phyloP scores from a whole-genome alignment of 2,113 vertebrate genomes.

The Himantopus leucocephalus region DNA sequence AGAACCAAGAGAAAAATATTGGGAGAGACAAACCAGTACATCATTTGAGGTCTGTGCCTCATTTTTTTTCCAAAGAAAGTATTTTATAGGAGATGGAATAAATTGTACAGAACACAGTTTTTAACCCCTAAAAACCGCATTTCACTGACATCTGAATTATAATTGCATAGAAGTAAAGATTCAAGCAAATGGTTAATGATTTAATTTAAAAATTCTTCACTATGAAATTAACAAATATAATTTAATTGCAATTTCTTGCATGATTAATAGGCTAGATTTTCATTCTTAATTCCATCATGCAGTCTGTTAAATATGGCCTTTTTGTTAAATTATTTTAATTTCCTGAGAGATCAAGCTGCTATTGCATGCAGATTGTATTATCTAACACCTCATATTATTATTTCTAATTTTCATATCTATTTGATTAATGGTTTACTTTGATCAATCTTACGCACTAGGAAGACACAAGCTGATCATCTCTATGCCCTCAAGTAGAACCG shows the following conservation, averaged over 20 bases:
- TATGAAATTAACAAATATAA: conserved; percentile 65
- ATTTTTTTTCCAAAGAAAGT: neutral
- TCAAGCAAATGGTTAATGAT: conserved; percentile 46
- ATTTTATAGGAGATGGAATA: neutral
- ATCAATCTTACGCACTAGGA: conserved; percentile 56
- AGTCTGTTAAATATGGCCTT: conserved; percentile 64
- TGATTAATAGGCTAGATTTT: conserved; percentile 73
- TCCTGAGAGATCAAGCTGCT: conserved; percentile 71
- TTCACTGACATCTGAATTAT: neutral
- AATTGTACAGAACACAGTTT: neutral
- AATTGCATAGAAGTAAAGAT: neutral
- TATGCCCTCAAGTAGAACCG: conserved; percentile 7
- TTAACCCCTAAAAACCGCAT: neutral
- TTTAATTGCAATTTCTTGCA: conserved; percentile 66
- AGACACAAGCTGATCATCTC: conserved; percentile 29
- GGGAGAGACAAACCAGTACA: neutral
- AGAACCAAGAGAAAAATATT: neutral
- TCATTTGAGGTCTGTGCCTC: neutral
- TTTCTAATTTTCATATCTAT: conserved; percentile 71
- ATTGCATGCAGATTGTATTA: conserved; percentile 57
- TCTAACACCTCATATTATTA: conserved; percentile 66
- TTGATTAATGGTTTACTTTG: conserved; percentile 69
- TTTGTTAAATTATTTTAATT: conserved; percentile 73
- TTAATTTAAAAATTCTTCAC: conserved; percentile 56
- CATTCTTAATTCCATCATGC: conserved; percentile 64